Evolutionary conservation across 2,797 vertebrate species (phyloP), one percentile per base, ranked within the genome.

Genomic region (Channallabes apus): DNA sequence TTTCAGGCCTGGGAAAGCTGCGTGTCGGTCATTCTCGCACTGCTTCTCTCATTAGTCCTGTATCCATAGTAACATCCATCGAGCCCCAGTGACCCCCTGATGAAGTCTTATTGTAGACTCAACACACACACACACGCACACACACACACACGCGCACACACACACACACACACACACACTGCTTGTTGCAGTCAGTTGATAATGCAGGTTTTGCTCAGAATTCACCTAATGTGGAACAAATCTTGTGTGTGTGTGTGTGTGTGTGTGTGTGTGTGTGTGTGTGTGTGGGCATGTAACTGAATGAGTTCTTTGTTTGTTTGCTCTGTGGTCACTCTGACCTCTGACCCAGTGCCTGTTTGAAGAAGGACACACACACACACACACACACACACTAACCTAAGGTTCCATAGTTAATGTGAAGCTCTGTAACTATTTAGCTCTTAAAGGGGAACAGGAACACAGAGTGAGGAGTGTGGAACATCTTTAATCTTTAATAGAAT

Each of bases 1-100:
- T 73, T 62, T 75, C 86, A 87, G 88, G 80, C 91, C 92, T 93
- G 93, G 91, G 92, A 94, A 95, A 91, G 88, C 92, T 64, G 27
- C 86, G 24, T 86, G 85, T 86, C 90, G 90, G 88, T 90, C 62
- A 82, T 87, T 82, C 82, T 0, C n/a, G n/a, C 64, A 38, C 46
- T 56, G 46, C 90, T 92, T 88, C 88, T 88, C 88, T 88, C 80
- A 88, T 90, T 88, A 88, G 85, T 73, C 27, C 32, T 20, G 86
- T 93, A 85, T 85, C 89, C 91, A 89, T 83, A 90, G 90, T 58
- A 90, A 93, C 86, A 8, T 80, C 11, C 35, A 58, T 20, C 61
- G 2, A 68, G 56, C 62, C 9, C 29, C 29, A 24, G 27, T 12
- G 1, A 15, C 11, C 73, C 14, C 27, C 51, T 86, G 73, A 79